Base-by-base conservation (phyloP, 2,797 vertebrate species). In the Pantherophis vulpinus region DNA sequence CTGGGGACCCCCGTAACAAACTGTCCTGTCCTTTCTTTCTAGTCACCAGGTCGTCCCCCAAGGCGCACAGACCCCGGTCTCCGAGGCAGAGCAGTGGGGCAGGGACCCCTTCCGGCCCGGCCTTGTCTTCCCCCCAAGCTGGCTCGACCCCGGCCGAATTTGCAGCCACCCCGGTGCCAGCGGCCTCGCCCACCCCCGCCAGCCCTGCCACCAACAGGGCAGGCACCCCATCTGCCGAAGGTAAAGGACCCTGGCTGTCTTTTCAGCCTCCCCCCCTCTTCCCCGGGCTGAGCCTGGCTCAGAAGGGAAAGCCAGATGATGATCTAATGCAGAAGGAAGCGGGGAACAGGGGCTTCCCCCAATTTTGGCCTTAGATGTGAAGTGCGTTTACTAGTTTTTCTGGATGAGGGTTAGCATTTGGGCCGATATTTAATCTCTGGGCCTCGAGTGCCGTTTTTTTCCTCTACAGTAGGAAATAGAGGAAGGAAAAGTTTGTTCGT, bases 41-140 rank as follows among this genome's bases (percentile, higher is more conserved):
- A 98, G 98, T 97, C 96, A 97, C 98, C 7, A 97, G 98, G 97
- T 98, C 98, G 94, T 97, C 97, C 94, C 97, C 97, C 66, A 98
- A 98, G 99, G 99, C 98, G 94, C 99, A 99, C 98, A 98, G 99
- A 96, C 99, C 99, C 94, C 98, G 99, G 95, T 99, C 99, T 93
- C 99, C 99, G 29, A 98, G 99, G 96, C 99, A 99, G 96, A 99
- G 98, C 96, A 98, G 97, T 96, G 87, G 98, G 95, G 98, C 98
- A 4, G 98, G 97, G 92, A 96, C 98, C 92, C 98, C 98, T 91
- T 93, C 98, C 47, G 98, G 98, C 91, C 97, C 98, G 95, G 98
- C 98, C 95, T 97, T 98, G 95, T 97, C 98, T 86, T 98, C 99
- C 96, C 98, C 99, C 61, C 99, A 99, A 96, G 97, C 98, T 95